phyloP scores from a whole-genome alignment of 2,113 vertebrate genomes.

The Semnornis frantzii region DNA sequence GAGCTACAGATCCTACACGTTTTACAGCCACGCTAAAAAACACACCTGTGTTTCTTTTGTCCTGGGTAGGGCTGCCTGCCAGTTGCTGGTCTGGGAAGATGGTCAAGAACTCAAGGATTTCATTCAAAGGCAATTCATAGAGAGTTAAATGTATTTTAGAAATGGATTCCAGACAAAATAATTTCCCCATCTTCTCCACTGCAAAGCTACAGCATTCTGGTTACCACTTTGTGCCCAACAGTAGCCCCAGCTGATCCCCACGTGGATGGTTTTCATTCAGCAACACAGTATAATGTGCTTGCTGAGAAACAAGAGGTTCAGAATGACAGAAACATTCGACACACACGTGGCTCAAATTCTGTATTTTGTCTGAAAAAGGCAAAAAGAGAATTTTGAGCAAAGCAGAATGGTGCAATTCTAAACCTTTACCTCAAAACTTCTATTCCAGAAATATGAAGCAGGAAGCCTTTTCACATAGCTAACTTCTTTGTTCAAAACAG shows the following conservation, averaged over 20 bases:
- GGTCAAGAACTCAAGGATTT: conserved; percentile 47
- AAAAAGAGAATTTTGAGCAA: background rate
- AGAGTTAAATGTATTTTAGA: conserved; percentile 20
- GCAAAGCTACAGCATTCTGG: background rate
- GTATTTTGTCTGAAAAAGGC: background rate
- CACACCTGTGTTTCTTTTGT: background rate
- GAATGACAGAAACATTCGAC: background rate
- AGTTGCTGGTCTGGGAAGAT: conserved; percentile 9
- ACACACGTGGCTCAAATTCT: background rate
- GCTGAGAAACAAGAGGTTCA: background rate
- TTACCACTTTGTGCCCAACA: background rate
- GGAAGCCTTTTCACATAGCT: background rate
- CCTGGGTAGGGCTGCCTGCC: background rate
- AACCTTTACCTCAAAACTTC: background rate
- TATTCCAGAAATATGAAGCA: background rate
- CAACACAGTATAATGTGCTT: background rate
- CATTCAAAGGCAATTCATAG: conserved; percentile 12
- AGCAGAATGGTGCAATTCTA: background rate
- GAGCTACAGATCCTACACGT: background rate
- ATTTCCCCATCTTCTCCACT: background rate
- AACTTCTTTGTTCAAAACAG: background rate
- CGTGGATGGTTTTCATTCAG: background rate
- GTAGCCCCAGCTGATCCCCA: conserved; percentile 27
- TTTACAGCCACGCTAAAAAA: background rate
- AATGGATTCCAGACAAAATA: background rate